Conservation (phyloP, 2,888 invertebrate genomes). For the Eutolmus rufibarbis region DNA sequence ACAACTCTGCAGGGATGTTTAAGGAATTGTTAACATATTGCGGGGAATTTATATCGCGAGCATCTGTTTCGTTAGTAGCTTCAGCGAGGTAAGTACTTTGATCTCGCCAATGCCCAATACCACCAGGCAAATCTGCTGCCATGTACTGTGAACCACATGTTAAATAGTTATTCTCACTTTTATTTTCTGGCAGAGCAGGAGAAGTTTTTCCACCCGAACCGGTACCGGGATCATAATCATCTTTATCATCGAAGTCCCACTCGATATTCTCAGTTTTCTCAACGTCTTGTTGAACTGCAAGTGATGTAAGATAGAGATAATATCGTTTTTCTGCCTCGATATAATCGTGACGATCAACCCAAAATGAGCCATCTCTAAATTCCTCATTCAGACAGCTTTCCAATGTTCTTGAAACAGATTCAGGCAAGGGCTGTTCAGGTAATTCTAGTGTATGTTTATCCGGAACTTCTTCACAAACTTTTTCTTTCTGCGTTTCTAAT, state of each 20-base stretch:
- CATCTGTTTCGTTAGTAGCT: conserved; percentile 53
- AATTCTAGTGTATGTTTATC: background rate
- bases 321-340: conserved; percentile 73
- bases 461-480: background rate
- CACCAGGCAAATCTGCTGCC: conserved; percentile 78
- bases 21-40: background rate
- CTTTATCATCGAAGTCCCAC: conserved; percentile 59
- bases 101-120: conserved; percentile 82
- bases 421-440: background rate
- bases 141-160: conserved; percentile 69
- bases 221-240: conserved; percentile 69
- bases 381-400: background rate
- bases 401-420: background rate
- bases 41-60: background rate
- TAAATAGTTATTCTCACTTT: conserved; percentile 50
- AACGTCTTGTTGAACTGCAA: conserved; percentile 50
- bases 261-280: conserved; percentile 46
- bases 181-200: conserved; percentile 54
- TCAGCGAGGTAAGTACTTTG: conserved; percentile 80
- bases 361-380: conserved; percentile 65
- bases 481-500: background rate
- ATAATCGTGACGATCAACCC: conserved; percentile 69
- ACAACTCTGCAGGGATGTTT: background rate
- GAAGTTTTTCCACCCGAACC: conserved; percentile 65
- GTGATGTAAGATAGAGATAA: conserved; percentile 60